Evolutionary conservation across 2,797 vertebrate species (phyloP).

Genomic region (Spea hammondii): DNA sequence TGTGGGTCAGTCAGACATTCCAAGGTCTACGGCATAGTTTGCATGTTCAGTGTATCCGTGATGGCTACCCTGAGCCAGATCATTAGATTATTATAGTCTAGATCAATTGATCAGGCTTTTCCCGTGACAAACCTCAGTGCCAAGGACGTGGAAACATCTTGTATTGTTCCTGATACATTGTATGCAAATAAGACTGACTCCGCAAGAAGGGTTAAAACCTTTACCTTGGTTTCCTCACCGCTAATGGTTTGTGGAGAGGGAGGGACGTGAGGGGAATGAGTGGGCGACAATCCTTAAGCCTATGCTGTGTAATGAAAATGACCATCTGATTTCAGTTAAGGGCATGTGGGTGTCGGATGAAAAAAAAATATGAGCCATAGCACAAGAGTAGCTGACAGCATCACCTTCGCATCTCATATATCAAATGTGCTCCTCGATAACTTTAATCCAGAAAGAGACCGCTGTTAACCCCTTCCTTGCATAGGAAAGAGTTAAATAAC

Average conservation of each 20-base stretch:
- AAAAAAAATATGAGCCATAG: constrained; percentile 21
- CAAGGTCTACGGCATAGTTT: constrained; percentile 1
- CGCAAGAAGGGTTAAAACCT: constrained; percentile 35
- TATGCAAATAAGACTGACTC: neutral
- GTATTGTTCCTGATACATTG: neutral
- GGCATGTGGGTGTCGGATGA: constrained; percentile 47
- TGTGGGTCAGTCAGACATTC: neutral
- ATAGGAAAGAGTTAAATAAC: no score
- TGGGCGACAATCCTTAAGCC: constrained; percentile 47
- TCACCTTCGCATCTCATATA: constrained; percentile 43
- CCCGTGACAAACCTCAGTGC: no score
- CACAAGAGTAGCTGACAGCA: constrained; percentile 42
- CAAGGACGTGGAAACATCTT: neutral
- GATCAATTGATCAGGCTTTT: neutral
- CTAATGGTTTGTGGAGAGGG: constrained; percentile 50
- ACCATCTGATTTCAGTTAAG: constrained; percentile 53
- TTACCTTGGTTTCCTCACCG: constrained; percentile 37
- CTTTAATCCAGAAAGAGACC: constrained; percentile 2
- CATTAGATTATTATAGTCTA: neutral
- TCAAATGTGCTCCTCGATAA: constrained; percentile 28
- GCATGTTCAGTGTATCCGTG: neutral
- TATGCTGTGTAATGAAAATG: constrained; percentile 53
- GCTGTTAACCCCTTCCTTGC: constrained; percentile 14
- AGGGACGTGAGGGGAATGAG: constrained; percentile 18
- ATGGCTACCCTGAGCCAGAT: neutral